A percentile compares a stretch with the other conserved stretches of the same genome.
Evolutionary conservation across 2,888 invertebrate species (phyloP).

Genomic region (Baccha elongata): DNA sequence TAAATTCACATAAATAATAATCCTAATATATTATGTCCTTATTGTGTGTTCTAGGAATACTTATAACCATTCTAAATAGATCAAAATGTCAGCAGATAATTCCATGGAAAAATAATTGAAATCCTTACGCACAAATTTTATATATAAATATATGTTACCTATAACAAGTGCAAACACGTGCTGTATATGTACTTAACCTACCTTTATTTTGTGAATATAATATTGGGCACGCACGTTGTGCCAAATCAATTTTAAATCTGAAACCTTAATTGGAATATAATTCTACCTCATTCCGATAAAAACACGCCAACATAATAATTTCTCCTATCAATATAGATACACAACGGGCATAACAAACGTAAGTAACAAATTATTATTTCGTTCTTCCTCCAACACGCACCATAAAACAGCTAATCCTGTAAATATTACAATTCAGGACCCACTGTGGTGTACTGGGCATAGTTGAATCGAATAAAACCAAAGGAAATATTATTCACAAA

Average conservation of each 20-base stretch:
- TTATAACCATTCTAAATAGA: constrained; percentile 33
- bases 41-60: constrained; percentile 1
- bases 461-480: constrained; percentile 36
- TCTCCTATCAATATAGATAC: not conserved
- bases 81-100: constrained; percentile 48
- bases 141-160: too few species aligned
- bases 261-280: constrained; percentile 58
- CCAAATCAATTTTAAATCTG: constrained; percentile 66
- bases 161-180: not conserved
- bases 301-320: constrained; percentile 38
- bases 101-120: constrained; percentile 46
- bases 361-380: constrained; percentile 50
- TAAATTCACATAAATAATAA: constrained; percentile 7
- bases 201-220: too few species aligned
- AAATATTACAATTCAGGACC: constrained; percentile 16
- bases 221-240: constrained; percentile 2
- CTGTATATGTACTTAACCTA: not conserved
- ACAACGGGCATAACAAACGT: not conserved
- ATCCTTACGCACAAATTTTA: not conserved
- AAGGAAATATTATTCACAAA: constrained; percentile 12
- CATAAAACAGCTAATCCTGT: constrained; percentile 52
- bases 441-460: not conserved
- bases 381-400: constrained; percentile 27
- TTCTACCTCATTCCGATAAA: constrained; percentile 31
- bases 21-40: not conserved